Base-by-base conservation (phyloP, 2,113 vertebrate species). In the Dicaeum eximium region DNA sequence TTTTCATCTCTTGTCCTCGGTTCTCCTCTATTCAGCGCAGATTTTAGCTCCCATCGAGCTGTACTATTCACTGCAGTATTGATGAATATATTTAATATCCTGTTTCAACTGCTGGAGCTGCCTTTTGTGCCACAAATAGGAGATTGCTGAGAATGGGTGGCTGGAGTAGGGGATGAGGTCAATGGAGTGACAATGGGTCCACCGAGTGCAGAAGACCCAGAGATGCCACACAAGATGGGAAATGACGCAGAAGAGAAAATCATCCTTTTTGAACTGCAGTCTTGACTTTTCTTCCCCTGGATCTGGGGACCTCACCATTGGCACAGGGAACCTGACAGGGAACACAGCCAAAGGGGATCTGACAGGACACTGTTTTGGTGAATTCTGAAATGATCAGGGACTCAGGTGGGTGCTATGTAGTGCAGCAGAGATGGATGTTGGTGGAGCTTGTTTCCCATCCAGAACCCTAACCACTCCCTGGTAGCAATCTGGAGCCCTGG, bases 11-110 rank as follows among this genome's bases (percentile, higher is more conserved):
- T 45, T n/a, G 13, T 7, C 47, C 16, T 79, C 5, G 0, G 15
- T 28, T 81, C 35, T 14, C 23, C 40, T 51, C 15, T 51, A 33
- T 67, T 67, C 71, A 87, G 65, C 66, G 10, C 17, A 79, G 51
- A 47, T 38, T 71, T 69, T 25, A 54, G 42, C 31, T 38, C 31
- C 61, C 51, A 65, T 31, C 42, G 54, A 50, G 38, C 35, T 15
- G 22, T 27, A 22, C 40, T 88, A 56, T 44, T 88, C 30, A 15
- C 11, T 47, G 54, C 33, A 58, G 54, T 69, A 92, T 71, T 80
- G 93, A 96, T 92, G 86, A 80, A 44, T 62, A 95, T 92, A 62
- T 95, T 88, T 90, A 95, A 95, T 90, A 95, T 88, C 90, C 90
- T 86, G 81, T 65, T 88, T 72, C 61, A 88, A 44, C 58, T 25